Conservation (phyloP, 2,888 invertebrate species). For the Catocala sponsa region DNA sequence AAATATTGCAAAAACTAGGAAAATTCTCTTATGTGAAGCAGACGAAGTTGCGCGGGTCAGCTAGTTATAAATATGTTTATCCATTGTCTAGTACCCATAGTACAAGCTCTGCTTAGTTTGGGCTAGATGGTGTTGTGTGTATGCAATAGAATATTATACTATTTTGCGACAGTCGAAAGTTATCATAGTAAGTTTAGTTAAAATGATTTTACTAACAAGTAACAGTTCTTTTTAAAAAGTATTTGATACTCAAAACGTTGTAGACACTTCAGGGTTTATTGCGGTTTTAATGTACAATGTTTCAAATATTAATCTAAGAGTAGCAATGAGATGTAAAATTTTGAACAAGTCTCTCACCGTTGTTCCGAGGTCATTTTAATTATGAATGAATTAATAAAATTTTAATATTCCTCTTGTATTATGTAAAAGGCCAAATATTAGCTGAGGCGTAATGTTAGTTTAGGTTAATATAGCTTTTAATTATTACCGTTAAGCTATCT, state of each 20-base stretch:
- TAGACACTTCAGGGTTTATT: constrained; percentile 38
- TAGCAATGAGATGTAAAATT: constrained; percentile 23
- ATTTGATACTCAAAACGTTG: constrained; percentile 19
- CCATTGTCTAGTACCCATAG: no score
- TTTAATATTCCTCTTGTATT: constrained; percentile 11
- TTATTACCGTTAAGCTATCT: constrained; percentile 3
- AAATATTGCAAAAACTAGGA: no score
- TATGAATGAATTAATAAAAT: constrained; percentile 20
- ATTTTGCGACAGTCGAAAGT: no score
- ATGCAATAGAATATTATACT: no score
- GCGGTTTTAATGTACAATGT: constrained; percentile 23
- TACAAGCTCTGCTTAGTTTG: no score
- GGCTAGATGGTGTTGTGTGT: no score
- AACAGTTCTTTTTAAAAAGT: no score
- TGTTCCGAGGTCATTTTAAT: constrained; percentile 9
- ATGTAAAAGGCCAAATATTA: constrained; percentile 26
- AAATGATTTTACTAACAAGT: background rate
- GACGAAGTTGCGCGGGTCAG: no score
- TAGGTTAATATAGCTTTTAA: constrained; percentile 18
- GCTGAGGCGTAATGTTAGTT: constrained; percentile 22
- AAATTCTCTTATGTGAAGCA: no score
- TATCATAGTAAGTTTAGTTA: background rate
- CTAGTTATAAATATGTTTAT: no score
- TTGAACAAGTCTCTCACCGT: constrained; percentile 3
- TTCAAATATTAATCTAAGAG: constrained; percentile 7